These are phyloP conservation scores for Drosophila fuyamai DNA, from an alignment of 1,140 invertebrate genomes.

Conservation along the genomic window DNA sequence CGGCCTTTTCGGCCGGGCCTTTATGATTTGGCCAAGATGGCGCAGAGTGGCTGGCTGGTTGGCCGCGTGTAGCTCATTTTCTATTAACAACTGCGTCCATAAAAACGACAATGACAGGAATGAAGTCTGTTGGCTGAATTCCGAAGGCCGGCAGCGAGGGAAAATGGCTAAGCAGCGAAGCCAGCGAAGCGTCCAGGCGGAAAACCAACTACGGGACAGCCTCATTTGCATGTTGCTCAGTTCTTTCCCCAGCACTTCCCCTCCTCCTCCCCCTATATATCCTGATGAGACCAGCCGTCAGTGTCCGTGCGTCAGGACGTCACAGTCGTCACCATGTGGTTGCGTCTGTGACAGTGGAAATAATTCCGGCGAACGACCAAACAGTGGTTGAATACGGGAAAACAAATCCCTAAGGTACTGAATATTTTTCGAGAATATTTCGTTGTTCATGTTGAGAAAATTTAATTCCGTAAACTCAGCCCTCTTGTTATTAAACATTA, in stretches of 20 bases:
- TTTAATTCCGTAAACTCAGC: slow-evolving; percentile 1
- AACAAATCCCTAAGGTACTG: slow-evolving; percentile 9
- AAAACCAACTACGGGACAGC: slow-evolving; percentile 80
- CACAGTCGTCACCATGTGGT: slow-evolving; percentile 80
- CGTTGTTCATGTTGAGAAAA: slow-evolving; percentile 8
- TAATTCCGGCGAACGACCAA: slow-evolving; percentile 19
- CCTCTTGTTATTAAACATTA: not conserved
- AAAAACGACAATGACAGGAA: slow-evolving; percentile 65
- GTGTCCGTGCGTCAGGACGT: slow-evolving; percentile 69
- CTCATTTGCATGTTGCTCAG: slow-evolving; percentile 73
- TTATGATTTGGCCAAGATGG: slow-evolving; percentile 79
- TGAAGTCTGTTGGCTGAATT: slow-evolving; percentile 13
- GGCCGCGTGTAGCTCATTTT: slow-evolving; percentile 79
- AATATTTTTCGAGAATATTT: slow-evolving; percentile 3
- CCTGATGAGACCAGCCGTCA: slow-evolving; percentile 60
- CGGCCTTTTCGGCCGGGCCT: slow-evolving; percentile 44
- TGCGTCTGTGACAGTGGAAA: slow-evolving; percentile 75
- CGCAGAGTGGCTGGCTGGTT: slow-evolving; percentile 20
- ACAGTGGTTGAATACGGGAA: slow-evolving; percentile 47
- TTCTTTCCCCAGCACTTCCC: slow-evolving; percentile 3
- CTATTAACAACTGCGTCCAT: slow-evolving; percentile 81
- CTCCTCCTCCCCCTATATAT: slow-evolving; percentile 23
- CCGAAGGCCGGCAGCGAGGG: slow-evolving; percentile 11
- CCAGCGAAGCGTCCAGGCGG: slow-evolving; percentile 80
- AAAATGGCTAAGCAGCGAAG: slow-evolving; percentile 53